Evolutionary conservation across 2,797 vertebrate species (phyloP).

Genomic region (Tenualosa thibaudeaui): DNA sequence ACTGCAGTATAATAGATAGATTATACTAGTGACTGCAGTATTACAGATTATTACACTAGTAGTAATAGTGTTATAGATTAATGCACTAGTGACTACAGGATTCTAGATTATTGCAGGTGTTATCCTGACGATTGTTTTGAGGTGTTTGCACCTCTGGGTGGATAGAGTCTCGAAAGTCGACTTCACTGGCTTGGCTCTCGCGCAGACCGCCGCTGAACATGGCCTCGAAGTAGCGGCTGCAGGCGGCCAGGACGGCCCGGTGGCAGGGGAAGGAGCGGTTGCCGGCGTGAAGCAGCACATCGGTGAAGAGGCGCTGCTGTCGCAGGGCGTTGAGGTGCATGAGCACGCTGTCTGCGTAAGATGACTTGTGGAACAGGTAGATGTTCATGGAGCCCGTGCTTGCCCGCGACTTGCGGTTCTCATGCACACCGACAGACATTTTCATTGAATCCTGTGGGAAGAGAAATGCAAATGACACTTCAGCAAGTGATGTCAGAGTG

Average conservation of each 20-base stretch:
- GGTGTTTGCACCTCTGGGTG: conserved; percentile 77
- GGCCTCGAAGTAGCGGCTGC: conserved; percentile 97
- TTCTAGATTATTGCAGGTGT: neutral
- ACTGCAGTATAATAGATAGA: too few relatives aligned
- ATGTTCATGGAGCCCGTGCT: conserved; percentile 98
- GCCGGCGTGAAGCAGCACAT: conserved; percentile 93
- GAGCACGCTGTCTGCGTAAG: conserved; percentile 96
- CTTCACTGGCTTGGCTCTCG: conserved; percentile 95
- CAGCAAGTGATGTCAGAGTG: neutral
- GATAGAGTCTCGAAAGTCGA: conserved; percentile 94
- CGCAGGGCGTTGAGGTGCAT: conserved; percentile 92
- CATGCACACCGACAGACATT: conserved; percentile 98
- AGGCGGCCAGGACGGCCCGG: conserved; percentile 93
- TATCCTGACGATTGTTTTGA: neutral
- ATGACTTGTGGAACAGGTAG: conserved; percentile 97
- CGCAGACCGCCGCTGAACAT: conserved; percentile 97
- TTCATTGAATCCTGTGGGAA: conserved; percentile 86
- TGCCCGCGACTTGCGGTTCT: conserved; percentile 96
- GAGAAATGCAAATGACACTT: neutral
- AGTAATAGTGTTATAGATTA: too few relatives aligned
- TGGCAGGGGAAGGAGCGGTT: conserved; percentile 96
- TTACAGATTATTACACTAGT: neutral
- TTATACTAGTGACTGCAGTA: too few relatives aligned
- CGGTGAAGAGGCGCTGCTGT: conserved; percentile 94
- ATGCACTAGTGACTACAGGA: too few relatives aligned